A percentile compares a stretch with the other conserved stretches of the same genome.
Conservation (phyloP, 2,888 invertebrate species). For the Hypomecis atomaria region DNA sequence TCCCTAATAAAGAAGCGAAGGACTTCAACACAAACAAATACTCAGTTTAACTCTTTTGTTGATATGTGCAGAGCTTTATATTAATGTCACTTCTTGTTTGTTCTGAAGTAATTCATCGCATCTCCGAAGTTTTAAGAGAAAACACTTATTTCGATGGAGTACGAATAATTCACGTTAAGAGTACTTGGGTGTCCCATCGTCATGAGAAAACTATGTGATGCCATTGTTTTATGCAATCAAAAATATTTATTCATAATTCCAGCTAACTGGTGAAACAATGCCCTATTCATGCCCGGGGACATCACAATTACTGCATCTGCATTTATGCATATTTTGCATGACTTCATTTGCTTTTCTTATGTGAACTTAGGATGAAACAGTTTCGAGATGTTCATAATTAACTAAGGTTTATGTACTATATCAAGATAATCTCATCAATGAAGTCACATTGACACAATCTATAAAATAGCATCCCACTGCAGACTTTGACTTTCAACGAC, state of each 20-base stretch:
- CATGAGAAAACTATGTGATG: slow-evolving; percentile 27
- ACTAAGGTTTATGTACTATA: too few relatives aligned
- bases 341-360: too few relatives aligned
- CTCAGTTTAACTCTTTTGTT: slow-evolving; percentile 16
- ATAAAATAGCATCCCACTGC: slow-evolving; percentile 8
- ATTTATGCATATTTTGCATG: slow-evolving; percentile 10
- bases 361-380: too few relatives aligned
- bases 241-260: slow-evolving; percentile 31
- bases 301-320: slow-evolving; percentile 22
- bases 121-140: slow-evolving; percentile 4
- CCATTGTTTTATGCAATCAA: slow-evolving; percentile 36
- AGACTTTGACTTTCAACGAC: background rate
- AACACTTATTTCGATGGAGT: background rate
- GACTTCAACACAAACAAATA: slow-evolving; percentile 36
- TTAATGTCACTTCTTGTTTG: slow-evolving; percentile 14
- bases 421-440: background rate
- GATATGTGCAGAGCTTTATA: slow-evolving; percentile 26
- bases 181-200: slow-evolving; percentile 4
- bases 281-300: slow-evolving; percentile 33
- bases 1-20: slow-evolving; percentile 6
- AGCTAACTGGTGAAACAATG: slow-evolving; percentile 34
- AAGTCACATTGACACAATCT: background rate
- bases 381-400: too few relatives aligned
- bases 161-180: slow-evolving; percentile 6
- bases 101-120: slow-evolving; percentile 11